Evolutionary conservation across 2,113 vertebrate genomes (phyloP).

Genomic region (Ailuropoda melanoleuca): DNA sequence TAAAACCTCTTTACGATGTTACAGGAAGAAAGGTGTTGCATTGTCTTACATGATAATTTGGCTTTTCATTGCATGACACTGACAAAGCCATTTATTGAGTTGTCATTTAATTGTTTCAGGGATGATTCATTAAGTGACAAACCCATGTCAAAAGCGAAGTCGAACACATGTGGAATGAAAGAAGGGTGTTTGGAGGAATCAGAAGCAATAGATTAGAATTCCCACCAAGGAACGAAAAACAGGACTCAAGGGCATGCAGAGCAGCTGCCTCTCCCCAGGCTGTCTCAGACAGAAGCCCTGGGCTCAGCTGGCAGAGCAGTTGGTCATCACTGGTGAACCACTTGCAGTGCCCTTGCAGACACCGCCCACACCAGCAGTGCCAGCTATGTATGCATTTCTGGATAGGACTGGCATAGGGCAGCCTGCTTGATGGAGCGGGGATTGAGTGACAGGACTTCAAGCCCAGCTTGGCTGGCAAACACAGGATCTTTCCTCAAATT

Average conservation of each 20-base stretch:
- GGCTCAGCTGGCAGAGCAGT: not conserved
- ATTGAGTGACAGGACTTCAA: fast-evolving
- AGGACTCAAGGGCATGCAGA: fast-evolving
- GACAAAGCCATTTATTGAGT: conserved; percentile 5
- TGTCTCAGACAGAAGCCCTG: not conserved
- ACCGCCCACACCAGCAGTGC: fast-evolving
- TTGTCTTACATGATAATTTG: conserved; percentile 22
- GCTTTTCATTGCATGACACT: conserved; percentile 2
- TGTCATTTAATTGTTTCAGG: conserved; percentile 31
- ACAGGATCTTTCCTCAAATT: not conserved
- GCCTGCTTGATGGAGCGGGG: too few species aligned
- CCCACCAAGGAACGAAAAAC: fast-evolving
- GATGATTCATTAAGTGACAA: conserved; percentile 17
- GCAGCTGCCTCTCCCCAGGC: not conserved
- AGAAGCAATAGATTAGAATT: not conserved
- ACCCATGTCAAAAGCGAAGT: not conserved
- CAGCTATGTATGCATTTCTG: not conserved
- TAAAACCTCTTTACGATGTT: not conserved
- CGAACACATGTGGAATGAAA: not conserved
- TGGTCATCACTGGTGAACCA: fast-evolving
- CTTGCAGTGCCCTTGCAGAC: fast-evolving
- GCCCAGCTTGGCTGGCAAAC: not conserved
- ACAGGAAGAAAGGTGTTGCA: conserved; percentile 16
- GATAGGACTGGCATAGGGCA: fast-evolving
- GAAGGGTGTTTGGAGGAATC: not conserved